These are phyloP conservation scores for Phyllotis vaccarum DNA, from an alignment of 2,797 vertebrate genomes.

Conservation along the genomic window DNA sequence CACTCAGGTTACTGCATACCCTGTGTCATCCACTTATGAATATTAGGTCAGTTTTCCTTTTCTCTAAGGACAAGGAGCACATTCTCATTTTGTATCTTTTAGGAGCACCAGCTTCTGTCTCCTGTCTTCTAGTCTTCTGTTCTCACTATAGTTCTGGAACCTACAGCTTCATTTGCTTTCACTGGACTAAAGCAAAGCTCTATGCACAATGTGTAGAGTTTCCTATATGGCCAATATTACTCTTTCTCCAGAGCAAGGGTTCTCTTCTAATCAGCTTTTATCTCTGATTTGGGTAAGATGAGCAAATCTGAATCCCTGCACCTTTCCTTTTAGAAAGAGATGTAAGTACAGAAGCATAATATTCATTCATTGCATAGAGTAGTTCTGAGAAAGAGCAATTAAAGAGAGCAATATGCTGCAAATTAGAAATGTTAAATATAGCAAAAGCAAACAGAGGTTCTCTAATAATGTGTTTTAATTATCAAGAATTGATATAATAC, in stretches of 20 bases:
- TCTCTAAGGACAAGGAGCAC: not conserved
- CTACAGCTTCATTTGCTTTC: not conserved
- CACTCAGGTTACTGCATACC: not conserved
- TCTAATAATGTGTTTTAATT: constrained; percentile 79
- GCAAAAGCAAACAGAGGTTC: constrained; percentile 72
- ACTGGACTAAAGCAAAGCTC: not conserved
- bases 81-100: not conserved
- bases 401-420: constrained; percentile 71
- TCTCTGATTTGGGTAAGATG: constrained; percentile 24
- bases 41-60: not conserved
- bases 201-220: not conserved
- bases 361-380: constrained; percentile 59
- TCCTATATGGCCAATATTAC: not conserved
- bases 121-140: not conserved
- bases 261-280: not conserved
- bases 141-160: not conserved
- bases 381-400: constrained; percentile 73
- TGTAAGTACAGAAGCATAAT: constrained; percentile 45
- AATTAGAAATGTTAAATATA: constrained; percentile 78
- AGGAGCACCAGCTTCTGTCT: not conserved
- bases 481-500: constrained; percentile 62
- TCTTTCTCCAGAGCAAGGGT: not conserved
- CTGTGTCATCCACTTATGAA: not conserved
- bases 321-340: constrained; percentile 56
- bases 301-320: constrained; percentile 45